These are phyloP conservation scores for Zaprionus kolodkinae DNA, from an alignment of 1,140 invertebrate genomes.

Conservation along the genomic window DNA sequence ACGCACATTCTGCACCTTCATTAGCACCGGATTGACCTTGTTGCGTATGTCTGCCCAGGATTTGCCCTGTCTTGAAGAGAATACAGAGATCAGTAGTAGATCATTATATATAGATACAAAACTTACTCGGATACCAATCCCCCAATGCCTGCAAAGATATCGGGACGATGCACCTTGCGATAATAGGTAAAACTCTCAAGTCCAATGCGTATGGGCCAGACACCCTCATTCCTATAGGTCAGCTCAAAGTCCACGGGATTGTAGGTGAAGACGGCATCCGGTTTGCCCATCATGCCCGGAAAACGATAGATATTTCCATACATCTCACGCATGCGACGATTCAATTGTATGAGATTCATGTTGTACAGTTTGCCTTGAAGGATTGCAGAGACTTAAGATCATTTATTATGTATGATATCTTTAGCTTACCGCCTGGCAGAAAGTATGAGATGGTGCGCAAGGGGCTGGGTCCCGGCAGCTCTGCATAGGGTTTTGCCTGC, in stretches of 20 bases:
- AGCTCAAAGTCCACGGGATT: slow-evolving; percentile 69
- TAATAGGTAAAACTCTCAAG: slow-evolving; percentile 72
- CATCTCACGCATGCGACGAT: slow-evolving; percentile 57
- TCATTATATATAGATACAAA: too few species aligned
- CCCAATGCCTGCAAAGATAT: slow-evolving; percentile 68
- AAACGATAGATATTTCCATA: slow-evolving; percentile 71
- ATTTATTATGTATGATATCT: too few species aligned
- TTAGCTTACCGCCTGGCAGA: slow-evolving; percentile 64
- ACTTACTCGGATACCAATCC: slow-evolving; percentile 68
- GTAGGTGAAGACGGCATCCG: slow-evolving; percentile 70
- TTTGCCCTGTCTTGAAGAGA: slow-evolving; percentile 61
- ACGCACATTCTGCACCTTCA: slow-evolving; percentile 72
- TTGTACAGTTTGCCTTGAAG: slow-evolving; percentile 61
- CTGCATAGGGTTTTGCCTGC: slow-evolving; percentile 52
- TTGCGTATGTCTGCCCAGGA: slow-evolving; percentile 68
- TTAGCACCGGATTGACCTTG: slow-evolving; percentile 72
- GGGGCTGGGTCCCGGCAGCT: slow-evolving; percentile 59
- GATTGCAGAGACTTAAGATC: background rate
- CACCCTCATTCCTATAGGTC: slow-evolving; percentile 74
- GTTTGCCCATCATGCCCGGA: slow-evolving; percentile 69
- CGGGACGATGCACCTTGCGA: slow-evolving; percentile 63
- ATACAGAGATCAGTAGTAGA: background rate
- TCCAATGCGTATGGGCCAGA: slow-evolving; percentile 76
- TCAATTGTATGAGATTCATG: slow-evolving; percentile 62
- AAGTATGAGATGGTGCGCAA: slow-evolving; percentile 54